A percentile compares a stretch with the other conserved stretches of the same genome.
Evolutionary conservation across 2,888 invertebrate genomes (phyloP).

Genomic region (Xestia rhomboidea): DNA sequence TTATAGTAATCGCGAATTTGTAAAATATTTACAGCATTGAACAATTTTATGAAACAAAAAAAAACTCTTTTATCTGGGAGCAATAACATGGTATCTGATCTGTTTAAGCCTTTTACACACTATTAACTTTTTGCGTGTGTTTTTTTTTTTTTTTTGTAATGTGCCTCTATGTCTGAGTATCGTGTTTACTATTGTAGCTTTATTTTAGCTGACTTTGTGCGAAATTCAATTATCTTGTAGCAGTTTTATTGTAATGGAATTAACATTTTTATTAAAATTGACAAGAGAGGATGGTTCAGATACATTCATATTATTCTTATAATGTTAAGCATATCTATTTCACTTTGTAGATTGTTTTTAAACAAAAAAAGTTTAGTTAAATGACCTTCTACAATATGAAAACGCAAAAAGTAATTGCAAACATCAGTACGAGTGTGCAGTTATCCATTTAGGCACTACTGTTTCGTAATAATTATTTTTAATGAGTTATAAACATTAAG

Average conservation of each 20-base stretch:
- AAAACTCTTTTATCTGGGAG: conserved; percentile 74
- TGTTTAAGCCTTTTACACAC: conserved; percentile 60
- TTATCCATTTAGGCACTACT: conserved; percentile 14
- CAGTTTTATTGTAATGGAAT: conserved; percentile 8
- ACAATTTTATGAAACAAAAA: conserved; percentile 73
- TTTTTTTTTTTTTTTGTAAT: conserved; percentile 32
- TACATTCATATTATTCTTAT: neutral
- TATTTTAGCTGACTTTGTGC: conserved; percentile 31
- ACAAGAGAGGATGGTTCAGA: conserved; percentile 18
- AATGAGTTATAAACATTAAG: conserved; percentile 59
- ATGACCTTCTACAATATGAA: neutral
- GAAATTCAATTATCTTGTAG: conserved; percentile 28
- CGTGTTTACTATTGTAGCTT: conserved; percentile 38
- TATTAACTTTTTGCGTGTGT: conserved; percentile 50
- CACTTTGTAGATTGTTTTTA: neutral
- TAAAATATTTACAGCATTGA: conserved; percentile 78
- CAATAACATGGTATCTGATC: conserved; percentile 73
- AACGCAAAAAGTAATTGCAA: neutral
- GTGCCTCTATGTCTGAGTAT: conserved; percentile 29
- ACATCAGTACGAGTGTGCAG: neutral
- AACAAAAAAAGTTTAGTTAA: neutral
- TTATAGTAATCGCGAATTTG: conserved; percentile 82
- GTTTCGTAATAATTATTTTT: conserved; percentile 56
- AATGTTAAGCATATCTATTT: neutral
- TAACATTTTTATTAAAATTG: conserved; percentile 17